These are phyloP conservation scores for Brienomyrus longianalis DNA, from an alignment of 2,113 vertebrate species.

Conservation along the genomic window DNA sequence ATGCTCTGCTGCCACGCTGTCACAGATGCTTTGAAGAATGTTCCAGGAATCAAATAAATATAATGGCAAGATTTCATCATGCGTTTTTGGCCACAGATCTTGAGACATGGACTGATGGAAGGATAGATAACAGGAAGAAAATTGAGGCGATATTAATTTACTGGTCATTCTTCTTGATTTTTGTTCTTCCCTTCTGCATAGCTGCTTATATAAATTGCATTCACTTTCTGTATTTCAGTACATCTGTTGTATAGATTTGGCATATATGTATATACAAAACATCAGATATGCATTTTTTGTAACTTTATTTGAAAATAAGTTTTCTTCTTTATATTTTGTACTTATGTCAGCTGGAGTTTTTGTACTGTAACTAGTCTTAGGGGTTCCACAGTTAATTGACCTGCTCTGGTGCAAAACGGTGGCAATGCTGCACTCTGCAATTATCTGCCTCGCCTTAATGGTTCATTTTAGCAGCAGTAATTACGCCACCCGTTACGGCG, in stretches of 20 bases:
- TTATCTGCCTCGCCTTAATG: slow-evolving; percentile 9
- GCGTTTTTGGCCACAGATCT: not conserved
- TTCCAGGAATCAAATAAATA: not conserved
- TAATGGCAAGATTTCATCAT: not conserved
- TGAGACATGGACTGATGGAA: not conserved
- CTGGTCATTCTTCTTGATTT: not conserved
- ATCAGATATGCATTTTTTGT: not conserved
- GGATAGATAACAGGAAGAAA: not conserved
- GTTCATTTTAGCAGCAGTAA: slow-evolving; percentile 2
- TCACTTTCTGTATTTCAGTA: not conserved
- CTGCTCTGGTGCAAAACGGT: not conserved
- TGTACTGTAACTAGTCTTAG: not conserved
- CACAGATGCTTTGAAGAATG: not conserved
- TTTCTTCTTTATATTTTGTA: not conserved
- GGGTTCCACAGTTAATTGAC: not conserved
- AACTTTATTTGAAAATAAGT: not conserved
- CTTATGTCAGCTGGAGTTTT: not conserved
- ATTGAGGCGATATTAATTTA: not conserved
- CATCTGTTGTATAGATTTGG: not conserved
- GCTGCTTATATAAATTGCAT: not conserved
- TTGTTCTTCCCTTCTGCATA: not conserved
- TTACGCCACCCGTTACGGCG: not conserved
- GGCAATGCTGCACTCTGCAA: not conserved
- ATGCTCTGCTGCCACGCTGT: not conserved
- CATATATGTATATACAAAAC: not conserved